Conservation (phyloP, 2,113 vertebrate species). For the Pluvianellus socialis region DNA sequence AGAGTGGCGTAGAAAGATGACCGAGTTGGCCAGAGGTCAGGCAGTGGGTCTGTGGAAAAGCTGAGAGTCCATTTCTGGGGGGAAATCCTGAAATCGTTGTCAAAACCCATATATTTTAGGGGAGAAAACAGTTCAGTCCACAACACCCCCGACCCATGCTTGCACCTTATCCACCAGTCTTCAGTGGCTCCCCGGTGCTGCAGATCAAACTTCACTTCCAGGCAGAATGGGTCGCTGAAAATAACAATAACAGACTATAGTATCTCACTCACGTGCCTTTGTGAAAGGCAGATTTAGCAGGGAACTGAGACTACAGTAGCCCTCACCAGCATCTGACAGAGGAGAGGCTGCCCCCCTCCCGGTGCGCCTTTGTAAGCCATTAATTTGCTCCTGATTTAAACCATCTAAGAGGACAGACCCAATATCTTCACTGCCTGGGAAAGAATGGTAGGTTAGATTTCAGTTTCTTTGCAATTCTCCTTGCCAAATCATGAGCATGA, state of each 20-base stretch:
- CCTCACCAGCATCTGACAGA: neutral
- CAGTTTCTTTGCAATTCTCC: neutral
- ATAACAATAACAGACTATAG: neutral
- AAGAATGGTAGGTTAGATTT: neutral
- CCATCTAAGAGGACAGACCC: neutral
- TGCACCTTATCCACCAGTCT: neutral
- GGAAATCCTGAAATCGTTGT: neutral
- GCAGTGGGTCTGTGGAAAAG: neutral
- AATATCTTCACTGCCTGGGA: neutral
- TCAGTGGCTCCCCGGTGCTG: neutral
- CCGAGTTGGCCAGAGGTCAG: neutral
- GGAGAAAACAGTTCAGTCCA: neutral
- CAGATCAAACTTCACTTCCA: conserved; percentile 4
- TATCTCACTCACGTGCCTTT: neutral
- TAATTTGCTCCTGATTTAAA: neutral
- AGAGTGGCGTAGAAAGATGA: neutral
- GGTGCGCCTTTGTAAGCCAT: neutral
- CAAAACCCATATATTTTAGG: neutral
- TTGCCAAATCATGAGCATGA: neutral
- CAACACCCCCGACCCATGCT: neutral
- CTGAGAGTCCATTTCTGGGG: neutral
- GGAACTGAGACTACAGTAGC: neutral
- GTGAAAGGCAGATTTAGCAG: conserved; percentile 21
- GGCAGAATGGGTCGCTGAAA: neutral
- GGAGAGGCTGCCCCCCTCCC: neutral